A percentile compares a stretch with the other conserved stretches of the same genome.
These are phyloP conservation scores for Dendronephthya gigantea DNA, from an alignment of 64 coral and sea anemone species.

Conservation along the genomic window DNA sequence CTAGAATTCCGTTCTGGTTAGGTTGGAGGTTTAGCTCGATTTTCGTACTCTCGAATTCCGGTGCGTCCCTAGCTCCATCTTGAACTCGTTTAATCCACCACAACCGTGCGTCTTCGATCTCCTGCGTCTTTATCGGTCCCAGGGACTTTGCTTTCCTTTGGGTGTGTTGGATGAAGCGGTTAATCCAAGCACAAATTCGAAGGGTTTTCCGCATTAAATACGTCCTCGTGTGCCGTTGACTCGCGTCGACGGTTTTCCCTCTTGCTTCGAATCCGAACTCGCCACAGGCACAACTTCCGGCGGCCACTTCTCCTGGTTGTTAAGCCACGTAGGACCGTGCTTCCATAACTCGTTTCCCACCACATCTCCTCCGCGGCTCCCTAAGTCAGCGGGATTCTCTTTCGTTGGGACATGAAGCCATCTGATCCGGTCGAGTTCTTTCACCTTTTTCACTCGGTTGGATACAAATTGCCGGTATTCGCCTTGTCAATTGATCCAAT, in stretches of 20 bases:
- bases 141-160: neutral
- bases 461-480: neutral
- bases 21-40: neutral
- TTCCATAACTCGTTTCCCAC: neutral
- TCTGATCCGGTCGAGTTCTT: neutral
- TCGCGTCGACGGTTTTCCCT: neutral
- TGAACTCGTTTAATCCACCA: too few relatives aligned
- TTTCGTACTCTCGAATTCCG: neutral
- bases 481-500: neutral
- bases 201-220: neutral
- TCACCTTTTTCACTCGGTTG: constrained; percentile 1
- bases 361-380: neutral
- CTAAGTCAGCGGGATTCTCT: neutral
- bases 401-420: neutral
- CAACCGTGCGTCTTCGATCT: too few relatives aligned
- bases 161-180: neutral
- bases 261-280: neutral
- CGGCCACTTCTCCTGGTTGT: neutral
- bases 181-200: neutral
- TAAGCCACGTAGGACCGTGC: constrained; percentile 9
- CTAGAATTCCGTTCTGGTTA: neutral
- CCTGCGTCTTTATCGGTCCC: neutral
- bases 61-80: too few relatives aligned
- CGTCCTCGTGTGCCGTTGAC: neutral
- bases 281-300: neutral